Base-by-base conservation (phyloP, 2,113 vertebrate genomes). In the Tenrec ecaudatus region DNA sequence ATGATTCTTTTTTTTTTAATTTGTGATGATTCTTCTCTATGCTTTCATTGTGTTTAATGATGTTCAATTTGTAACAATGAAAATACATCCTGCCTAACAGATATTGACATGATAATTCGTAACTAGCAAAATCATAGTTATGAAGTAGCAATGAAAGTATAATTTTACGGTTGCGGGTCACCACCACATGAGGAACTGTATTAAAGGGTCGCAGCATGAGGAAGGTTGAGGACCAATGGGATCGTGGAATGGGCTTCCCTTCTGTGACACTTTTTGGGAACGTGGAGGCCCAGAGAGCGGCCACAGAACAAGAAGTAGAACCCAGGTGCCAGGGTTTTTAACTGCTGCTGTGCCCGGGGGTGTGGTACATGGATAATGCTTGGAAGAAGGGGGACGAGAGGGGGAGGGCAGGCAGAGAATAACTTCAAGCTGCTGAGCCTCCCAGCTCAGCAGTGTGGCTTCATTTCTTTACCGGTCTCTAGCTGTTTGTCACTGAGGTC, bases 401-500 rank as follows among this genome's bases (percentile, higher is more conserved):
- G 16, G 27, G 1, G 62, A n/a, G 25, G 29, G 5, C 17, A 66
- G 57, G 25, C 20, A 73, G 20, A 3, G 16, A 81, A 68, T 78
- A 6, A 66, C 31, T 92, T 66, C 66, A 85, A 31, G 64, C 36
- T 53, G 23, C 16, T 60, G 22, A 73, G 23, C 57, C 82, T 76
- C 36, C 86, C 36, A 20, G 17, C 0, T 23, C 36, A 3, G 6
- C 15, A 16, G 23, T 1, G 5, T 0, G 40, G 27, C 27, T 69
- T 23, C 23, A 60, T 60, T 38, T 89, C 82, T 22, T 47, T 53
- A 64, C 31, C 75, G 7, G 0, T 6, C n/a, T 33, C 47, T 75
- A 6, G 2, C 12, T 53, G 40, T 15, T 14, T 19, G 31, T 38
- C 10, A 0, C 58, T 25, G 1, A 6, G 15, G 53, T 33, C 16